phyloP scores from a whole-genome alignment of 2,888 invertebrate species.

The Nephrotoma guestfalica region DNA sequence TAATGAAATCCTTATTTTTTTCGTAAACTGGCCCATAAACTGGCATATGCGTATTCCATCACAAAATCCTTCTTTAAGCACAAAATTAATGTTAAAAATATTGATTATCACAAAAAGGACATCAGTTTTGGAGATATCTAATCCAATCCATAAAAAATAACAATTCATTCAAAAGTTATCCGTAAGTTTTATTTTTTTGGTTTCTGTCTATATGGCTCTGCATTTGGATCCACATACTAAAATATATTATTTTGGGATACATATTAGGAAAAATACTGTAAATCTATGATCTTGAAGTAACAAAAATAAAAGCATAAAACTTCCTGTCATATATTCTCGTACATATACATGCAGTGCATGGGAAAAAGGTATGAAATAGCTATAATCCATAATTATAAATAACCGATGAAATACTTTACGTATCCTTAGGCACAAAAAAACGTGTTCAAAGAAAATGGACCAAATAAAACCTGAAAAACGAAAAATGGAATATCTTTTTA shows the following conservation, averaged over 20 bases:
- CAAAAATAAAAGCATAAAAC: neutral
- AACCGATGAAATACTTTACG: neutral
- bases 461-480: neutral
- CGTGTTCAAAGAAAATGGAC: neutral
- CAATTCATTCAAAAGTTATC: neutral
- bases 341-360: too few species aligned
- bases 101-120: neutral
- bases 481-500: neutral
- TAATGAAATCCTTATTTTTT: neutral
- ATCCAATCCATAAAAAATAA: neutral
- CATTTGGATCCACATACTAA: neutral
- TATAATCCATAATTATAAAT: neutral
- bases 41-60: neutral
- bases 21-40: neutral
- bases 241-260: neutral
- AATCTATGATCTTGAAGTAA: neutral
- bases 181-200: neutral
- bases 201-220: neutral
- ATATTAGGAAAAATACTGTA: neutral
- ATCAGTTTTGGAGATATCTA: neutral
- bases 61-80: neutral
- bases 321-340: neutral
- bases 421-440: neutral
- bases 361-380: neutral
- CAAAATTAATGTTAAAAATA: neutral